These are phyloP conservation scores for Drosophila sordidula DNA, from an alignment of 2,888 invertebrate genomes.

Conservation along the genomic window DNA sequence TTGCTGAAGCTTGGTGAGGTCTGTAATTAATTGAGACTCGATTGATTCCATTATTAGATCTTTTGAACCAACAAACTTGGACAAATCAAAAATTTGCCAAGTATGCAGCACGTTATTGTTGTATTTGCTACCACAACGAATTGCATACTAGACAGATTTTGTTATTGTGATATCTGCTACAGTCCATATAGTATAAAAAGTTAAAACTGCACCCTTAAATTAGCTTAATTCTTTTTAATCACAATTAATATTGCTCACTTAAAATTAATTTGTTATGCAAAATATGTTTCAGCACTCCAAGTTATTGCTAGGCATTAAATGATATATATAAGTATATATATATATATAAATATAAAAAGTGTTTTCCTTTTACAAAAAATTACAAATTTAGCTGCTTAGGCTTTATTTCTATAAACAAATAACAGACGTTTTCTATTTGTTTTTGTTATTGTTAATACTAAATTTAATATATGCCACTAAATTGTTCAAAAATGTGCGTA, in stretches of 20 bases:
- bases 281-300: slow-evolving; percentile 39
- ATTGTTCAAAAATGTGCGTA: slow-evolving; percentile 49
- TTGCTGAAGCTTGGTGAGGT: background rate
- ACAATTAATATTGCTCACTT: slow-evolving; percentile 73
- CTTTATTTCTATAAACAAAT: slow-evolving; percentile 10
- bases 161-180: background rate
- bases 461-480: slow-evolving; percentile 45
- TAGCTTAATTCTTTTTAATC: slow-evolving; percentile 51
- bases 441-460: slow-evolving; percentile 25
- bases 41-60: background rate
- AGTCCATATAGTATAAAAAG: background rate
- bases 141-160: slow-evolving; percentile 24
- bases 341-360: slow-evolving; percentile 23
- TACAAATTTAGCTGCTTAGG: slow-evolving; percentile 45
- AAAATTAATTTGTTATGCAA: slow-evolving; percentile 45
- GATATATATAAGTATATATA: slow-evolving; percentile 26
- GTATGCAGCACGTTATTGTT: slow-evolving; percentile 47
- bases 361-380: slow-evolving; percentile 40
- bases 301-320: slow-evolving; percentile 37
- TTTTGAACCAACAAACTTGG: background rate
- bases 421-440: background rate
- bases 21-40: background rate
- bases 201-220: slow-evolving; percentile 8
- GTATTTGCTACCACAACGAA: slow-evolving; percentile 2
- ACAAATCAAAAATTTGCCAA: slow-evolving; percentile 14